These are phyloP conservation scores for Drosophila subobscura DNA, from an alignment of 1,140 invertebrate genomes.

Conservation along the genomic window DNA sequence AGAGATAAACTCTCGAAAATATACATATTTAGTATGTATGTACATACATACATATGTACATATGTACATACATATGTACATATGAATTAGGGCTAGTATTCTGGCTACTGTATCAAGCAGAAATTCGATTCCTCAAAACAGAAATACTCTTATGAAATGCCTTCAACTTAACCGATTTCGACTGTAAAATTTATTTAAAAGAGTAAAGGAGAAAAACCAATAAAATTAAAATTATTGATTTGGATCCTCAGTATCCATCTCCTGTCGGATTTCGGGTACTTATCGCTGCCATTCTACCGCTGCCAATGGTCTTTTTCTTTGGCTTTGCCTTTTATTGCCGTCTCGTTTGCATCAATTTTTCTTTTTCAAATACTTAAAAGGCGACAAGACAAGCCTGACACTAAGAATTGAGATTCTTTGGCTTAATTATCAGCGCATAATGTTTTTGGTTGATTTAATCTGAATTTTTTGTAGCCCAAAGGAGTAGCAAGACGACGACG, in stretches of 20 bases:
- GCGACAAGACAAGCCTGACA: constrained; percentile 68
- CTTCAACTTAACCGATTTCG: constrained; percentile 39
- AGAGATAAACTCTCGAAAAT: background rate
- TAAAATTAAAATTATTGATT: constrained; percentile 80
- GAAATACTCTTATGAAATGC: constrained; percentile 37
- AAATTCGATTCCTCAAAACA: constrained; percentile 23
- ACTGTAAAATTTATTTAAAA: constrained; percentile 53
- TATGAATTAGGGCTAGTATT: too few relatives aligned
- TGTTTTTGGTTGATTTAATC: constrained; percentile 79
- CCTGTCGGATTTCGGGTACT: too few relatives aligned
- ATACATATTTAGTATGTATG: too few relatives aligned
- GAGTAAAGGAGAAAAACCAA: constrained; percentile 37
- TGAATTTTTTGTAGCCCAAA: constrained; percentile 62
- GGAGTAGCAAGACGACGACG: constrained; percentile 5
- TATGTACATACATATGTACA: too few relatives aligned
- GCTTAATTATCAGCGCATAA: constrained; percentile 80
- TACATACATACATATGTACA: too few relatives aligned
- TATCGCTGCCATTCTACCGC: background rate
- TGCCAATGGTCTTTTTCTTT: background rate
- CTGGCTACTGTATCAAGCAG: constrained; percentile 30
- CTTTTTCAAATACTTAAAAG: constrained; percentile 54
- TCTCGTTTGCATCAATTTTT: constrained; percentile 4
- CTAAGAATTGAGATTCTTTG: constrained; percentile 70
- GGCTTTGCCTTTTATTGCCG: constrained; percentile 16
- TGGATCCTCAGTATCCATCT: constrained; percentile 54